These are phyloP conservation scores for Ranitomeya imitator DNA, from an alignment of 2,113 vertebrate species.

Conservation along the genomic window DNA sequence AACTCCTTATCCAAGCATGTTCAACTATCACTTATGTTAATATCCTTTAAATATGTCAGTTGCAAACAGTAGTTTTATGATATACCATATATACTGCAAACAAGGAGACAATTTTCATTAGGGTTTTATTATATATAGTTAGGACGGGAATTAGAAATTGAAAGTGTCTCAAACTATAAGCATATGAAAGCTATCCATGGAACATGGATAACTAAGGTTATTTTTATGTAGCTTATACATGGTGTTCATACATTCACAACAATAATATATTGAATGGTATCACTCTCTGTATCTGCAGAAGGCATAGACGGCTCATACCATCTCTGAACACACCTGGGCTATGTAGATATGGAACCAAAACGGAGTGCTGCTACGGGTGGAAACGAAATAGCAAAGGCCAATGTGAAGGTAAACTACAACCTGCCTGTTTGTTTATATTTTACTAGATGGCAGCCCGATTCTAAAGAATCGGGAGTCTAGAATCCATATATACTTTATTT, in stretches of 20 bases:
- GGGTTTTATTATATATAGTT: too few relatives aligned
- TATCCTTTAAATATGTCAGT: too few relatives aligned
- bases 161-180: too few relatives aligned
- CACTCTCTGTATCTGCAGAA: conserved; percentile 64
- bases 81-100: too few relatives aligned
- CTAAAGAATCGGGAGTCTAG: too few relatives aligned
- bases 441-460: too few relatives aligned
- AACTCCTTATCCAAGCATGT: too few relatives aligned
- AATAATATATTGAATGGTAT: not conserved
- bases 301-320: conserved; percentile 68
- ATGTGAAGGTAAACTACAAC: conserved; percentile 84
- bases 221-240: not conserved
- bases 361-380: conserved; percentile 96
- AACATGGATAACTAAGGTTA: not conserved
- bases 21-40: too few relatives aligned
- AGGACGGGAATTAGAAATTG: too few relatives aligned
- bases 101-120: too few relatives aligned
- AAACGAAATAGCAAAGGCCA: conserved; percentile 82
- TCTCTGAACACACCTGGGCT: conserved; percentile 76
- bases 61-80: too few relatives aligned
- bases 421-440: not conserved
- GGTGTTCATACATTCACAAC: not conserved
- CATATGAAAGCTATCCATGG: not conserved
- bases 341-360: conserved; percentile 84
- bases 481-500: too few relatives aligned